phyloP scores from a whole-genome alignment of 2,888 invertebrate genomes.

The Beris chalybata region DNA sequence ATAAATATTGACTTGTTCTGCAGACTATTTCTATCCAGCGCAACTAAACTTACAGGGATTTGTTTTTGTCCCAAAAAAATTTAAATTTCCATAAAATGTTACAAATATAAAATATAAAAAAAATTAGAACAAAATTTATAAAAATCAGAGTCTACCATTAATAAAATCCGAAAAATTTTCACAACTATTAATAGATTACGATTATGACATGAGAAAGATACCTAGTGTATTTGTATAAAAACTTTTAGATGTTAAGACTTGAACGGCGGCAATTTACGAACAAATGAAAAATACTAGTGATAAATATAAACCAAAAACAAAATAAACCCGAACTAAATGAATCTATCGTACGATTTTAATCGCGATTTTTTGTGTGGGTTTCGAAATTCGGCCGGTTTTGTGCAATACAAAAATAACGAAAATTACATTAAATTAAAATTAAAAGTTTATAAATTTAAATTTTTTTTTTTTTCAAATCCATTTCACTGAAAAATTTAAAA shows the following conservation, averaged over 20 bases:
- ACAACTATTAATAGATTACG: not conserved
- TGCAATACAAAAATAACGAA: constrained; percentile 20
- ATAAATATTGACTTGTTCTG: not conserved
- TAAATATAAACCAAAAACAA: constrained; percentile 4
- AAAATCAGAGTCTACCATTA: constrained; percentile 10
- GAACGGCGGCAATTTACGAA: not conserved
- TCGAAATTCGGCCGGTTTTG: constrained; percentile 24
- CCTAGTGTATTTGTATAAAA: not conserved
- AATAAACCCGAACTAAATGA: not conserved
- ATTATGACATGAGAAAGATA: not conserved
- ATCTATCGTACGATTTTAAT: not conserved
- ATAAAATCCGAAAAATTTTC: not conserved
- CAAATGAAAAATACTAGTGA: constrained; percentile 2
- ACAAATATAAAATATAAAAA: not conserved
- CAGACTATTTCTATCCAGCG: not conserved
- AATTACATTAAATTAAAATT: not conserved
- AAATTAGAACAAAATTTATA: constrained; percentile 2
- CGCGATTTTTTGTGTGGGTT: constrained; percentile 9
- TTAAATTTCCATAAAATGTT: not conserved
- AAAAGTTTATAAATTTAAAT: constrained; percentile 2
- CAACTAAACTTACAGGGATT: constrained; percentile 6
- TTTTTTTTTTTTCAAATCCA: not conserved
- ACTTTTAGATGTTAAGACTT: not conserved
- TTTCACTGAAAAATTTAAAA: too few species aligned
- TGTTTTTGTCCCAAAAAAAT: not conserved